Evolutionary conservation across 53 echinoderm and acorn worm genomes (phyloP).

Genomic region (Apostichopus leukothele): DNA sequence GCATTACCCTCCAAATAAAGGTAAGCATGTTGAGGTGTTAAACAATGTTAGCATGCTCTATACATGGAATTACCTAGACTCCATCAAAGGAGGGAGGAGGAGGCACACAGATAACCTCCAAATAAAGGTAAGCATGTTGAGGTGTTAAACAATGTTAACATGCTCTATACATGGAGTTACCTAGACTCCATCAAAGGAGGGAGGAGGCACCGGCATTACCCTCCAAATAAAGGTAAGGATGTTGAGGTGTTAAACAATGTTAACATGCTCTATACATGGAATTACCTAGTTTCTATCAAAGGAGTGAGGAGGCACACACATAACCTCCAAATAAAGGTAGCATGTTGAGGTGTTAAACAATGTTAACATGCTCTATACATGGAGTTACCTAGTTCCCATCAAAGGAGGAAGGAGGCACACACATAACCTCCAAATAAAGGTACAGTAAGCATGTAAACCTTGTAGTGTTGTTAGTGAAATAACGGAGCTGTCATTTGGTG

Average conservation of each 20-base stretch:
- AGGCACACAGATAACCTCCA: constrained; percentile 85
- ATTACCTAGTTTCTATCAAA: constrained; percentile 75
- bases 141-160: constrained; percentile 62
- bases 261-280: constrained; percentile 93
- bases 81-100: constrained; percentile 79
- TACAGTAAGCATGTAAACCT: not conserved
- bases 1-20: constrained; percentile 97
- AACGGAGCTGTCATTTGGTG: too few species aligned
- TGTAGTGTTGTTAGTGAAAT: too few species aligned
- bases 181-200: constrained; percentile 22
- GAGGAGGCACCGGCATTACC: constrained; percentile 22
- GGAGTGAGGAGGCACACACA: constrained; percentile 84
- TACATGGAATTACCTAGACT: too few species aligned
- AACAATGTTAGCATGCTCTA: too few species aligned
- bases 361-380: constrained; percentile 71
- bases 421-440: constrained; percentile 95
- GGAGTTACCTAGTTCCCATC: constrained; percentile 84
- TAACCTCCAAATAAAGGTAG: constrained; percentile 92
- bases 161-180: constrained; percentile 59
- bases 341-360: not conserved
- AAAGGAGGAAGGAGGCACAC: constrained; percentile 83
- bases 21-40: constrained; percentile 44
- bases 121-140: constrained; percentile 77
- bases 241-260: constrained; percentile 45
- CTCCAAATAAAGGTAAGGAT: constrained; percentile 83